phyloP scores from a whole-genome alignment of 2,113 vertebrate species.

The Eulemur macaco region DNA sequence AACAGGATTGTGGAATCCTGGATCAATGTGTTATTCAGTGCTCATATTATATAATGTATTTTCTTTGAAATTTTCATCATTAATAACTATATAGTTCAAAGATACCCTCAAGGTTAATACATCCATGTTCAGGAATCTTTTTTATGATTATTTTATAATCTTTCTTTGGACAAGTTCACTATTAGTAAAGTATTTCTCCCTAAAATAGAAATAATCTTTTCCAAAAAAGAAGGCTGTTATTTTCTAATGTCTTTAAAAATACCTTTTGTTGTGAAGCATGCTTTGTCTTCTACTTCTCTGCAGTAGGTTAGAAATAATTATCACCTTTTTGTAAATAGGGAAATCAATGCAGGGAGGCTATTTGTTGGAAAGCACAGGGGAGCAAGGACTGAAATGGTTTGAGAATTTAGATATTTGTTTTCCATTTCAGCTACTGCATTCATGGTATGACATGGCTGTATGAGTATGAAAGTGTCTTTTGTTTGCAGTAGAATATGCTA shows the following conservation, averaged over 20 bases:
- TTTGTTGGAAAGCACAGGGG: not conserved
- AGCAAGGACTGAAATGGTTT: not conserved
- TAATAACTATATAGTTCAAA: not conserved
- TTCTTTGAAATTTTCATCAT: slow-evolving; percentile 34
- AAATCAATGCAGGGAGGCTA: not conserved
- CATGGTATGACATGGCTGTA: not conserved
- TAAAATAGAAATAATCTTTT: slow-evolving; percentile 9
- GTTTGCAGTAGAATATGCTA: not conserved
- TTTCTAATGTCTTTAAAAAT: not conserved
- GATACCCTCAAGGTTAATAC: not conserved
- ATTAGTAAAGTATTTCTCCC: not conserved
- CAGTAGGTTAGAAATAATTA: not conserved
- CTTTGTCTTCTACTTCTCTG: not conserved
- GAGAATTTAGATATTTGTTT: not conserved
- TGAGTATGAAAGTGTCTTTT: not conserved
- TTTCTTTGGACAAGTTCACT: not conserved
- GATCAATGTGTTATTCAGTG: not conserved
- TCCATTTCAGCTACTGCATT: not conserved
- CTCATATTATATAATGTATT: not conserved
- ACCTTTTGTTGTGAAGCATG: not conserved
- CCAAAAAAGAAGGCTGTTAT: not conserved
- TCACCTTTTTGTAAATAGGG: not conserved
- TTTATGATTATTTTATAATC: not conserved
- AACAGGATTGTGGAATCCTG: not conserved
- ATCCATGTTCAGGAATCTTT: not conserved